Evolutionary conservation across 2,797 vertebrate species (phyloP), one percentile per base, ranked within the genome.

Genomic region (Acanthiza pusilla): DNA sequence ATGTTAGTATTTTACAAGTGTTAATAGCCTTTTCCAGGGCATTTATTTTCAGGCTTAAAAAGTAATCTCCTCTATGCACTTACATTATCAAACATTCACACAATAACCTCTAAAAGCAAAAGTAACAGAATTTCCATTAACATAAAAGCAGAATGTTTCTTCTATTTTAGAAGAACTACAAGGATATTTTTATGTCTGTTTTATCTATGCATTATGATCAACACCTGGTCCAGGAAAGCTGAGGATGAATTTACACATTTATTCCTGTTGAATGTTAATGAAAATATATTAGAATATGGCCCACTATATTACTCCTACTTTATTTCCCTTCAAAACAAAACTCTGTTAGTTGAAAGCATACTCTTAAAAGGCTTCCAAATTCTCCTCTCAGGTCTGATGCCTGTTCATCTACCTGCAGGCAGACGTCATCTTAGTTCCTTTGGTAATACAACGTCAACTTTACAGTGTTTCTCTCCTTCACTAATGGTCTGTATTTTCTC

Each of bases 1-100:
- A 71, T 65, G 57, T 84, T 74, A 62, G 34, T n/a, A 89, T 92
- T 94, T 85, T 88, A 77, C 71, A 95, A 81, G 70, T 32, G 7
- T 50, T 91, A 93, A 92, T 74, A 94, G 65, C n/a, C 57, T 67
- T 91, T 85, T 53, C 38, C 26, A 91, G 48, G 23, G 19, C 32
- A 80, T 77, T 95, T 73, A 83, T 76, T 92, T 91, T 76, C 63
- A 88, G 42, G 38, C 55, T 86, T 81, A 66, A 66, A 75, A 81
- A 86, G 11, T 78, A 93, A 93, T 89, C 84, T 88, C 90, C 38
- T 82, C 60, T 55, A 74, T 53, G 61, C 48, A 79, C 42, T 74
- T 89, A 75, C 4, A 18, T 77, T 89, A 91, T 76, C 71, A 93
- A 87, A 71, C 27, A 74, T 38, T 65, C 42, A 57, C 48, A 96